Base-by-base conservation (phyloP, 2,888 invertebrate genomes). In the Plebejus melissa region DNA sequence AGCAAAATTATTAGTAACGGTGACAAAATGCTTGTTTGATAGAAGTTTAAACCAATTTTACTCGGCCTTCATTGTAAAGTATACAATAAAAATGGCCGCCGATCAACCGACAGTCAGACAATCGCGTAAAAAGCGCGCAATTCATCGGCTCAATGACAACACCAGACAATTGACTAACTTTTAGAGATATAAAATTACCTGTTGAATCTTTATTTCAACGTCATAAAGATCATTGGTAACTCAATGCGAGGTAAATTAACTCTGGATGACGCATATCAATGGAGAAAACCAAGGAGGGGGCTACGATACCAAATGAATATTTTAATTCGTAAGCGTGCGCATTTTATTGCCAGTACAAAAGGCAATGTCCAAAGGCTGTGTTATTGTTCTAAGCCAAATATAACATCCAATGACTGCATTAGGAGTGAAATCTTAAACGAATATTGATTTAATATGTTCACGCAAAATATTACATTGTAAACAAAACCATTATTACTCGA, bases 201-300 rank as follows among this genome's bases (percentile, higher is more conserved):
- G 13, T 13, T 4, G 50, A 11, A 54, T 1, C 54, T 54, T 54
- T 54, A 54, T 54, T 0, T 54, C 54, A 54, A 54, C 16, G 16
- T 4, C 54, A 54, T 16, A 54, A 54, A 16, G 16, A 54, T 54
- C 54, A 54, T 54, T 54, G 22, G 22, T 50, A 3, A 50, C 50
- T 4, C 3, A 50, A 50, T 50, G 13, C 54, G 3, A 54, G 50
- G 54, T 54, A 54, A 54, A 54, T 54, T 54, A 54, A 16, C 16
- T 54, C 4, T 16, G 54, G 16, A 54, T 16, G 54, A 54, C 16
- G 16, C 13, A 13, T 54, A 90, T 90, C 87, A 89, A 90, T 88
- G 88, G 90, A 88, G 90, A 90, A 90, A 92, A 90, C 90, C 84
- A 83, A 80, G 79, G 80, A 85, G 89, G 89, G 86, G 90, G 90